Evolutionary conservation across 64 coral and sea anemone genomes (phyloP), one percentile per base, ranked within the genome.

Genomic region (Montipora foliosa): DNA sequence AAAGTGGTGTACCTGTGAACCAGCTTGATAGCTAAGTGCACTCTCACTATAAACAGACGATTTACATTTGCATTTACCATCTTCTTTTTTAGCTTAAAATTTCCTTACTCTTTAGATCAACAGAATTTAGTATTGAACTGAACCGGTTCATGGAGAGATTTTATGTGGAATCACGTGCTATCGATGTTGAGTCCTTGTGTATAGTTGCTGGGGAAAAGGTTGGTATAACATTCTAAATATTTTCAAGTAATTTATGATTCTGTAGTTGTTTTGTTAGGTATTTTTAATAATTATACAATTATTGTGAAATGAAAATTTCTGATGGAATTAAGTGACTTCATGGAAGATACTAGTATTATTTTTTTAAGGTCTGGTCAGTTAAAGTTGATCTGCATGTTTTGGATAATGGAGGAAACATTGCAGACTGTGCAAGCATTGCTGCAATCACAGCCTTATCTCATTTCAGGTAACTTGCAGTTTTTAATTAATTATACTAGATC

Each of bases 131-230:
- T 67, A 85, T 94, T 80, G 97, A 99, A 19, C 79, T 99, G 20
- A 99, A 99, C 69, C 67, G 97, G 52, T 96, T 94, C 83, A 92
- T 99, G 84, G 98, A 99, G 78, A 94, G 98, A 47, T 91, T 92
- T 53, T 99, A 92, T 66, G 91, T 96, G 19, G 95, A 99, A 78
- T 99, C 98, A 24, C 74, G 89, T 77, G 92, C 95, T 49, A 80
- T 99, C 10, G 98, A 99, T 85, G 77, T 96, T 50, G 98, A 99
- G 75, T 96, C 98, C 67, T 80, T 99, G 20, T 99, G 98, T 55
- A 99, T 99, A 90, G 98, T 99, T 29, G 95, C 95, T 76, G 98
- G 98, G 44, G 98, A 96, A 90, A 94, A 99, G 98, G 98, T 99
- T 47, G 22, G 19, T 68, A 60, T 17, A 46, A 9, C 44, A 5